A percentile compares a stretch with the other conserved stretches of the same genome.
These are phyloP conservation scores for Drosophila hydei DNA, from an alignment of 1,140 invertebrate species.

Conservation along the genomic window DNA sequence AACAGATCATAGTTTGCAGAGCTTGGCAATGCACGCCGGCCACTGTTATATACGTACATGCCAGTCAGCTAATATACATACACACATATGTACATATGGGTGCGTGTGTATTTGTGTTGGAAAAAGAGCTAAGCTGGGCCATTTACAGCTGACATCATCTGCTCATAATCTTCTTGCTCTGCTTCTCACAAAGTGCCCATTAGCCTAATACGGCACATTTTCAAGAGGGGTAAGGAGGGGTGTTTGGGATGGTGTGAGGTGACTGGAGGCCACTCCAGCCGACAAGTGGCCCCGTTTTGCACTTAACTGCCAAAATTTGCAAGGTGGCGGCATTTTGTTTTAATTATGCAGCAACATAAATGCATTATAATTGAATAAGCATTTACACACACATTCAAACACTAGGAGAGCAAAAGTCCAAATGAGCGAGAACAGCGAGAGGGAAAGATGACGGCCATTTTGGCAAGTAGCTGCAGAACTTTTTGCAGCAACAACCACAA, in stretches of 20 bases:
- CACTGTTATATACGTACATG: background rate
- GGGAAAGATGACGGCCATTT: constrained; percentile 13
- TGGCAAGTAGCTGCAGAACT: constrained; percentile 31
- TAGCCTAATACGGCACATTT: constrained; percentile 24
- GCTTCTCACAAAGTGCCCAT: constrained; percentile 8
- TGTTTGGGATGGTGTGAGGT: background rate
- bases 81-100: background rate
- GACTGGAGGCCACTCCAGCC: background rate
- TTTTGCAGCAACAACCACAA: constrained; percentile 30
- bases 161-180: constrained; percentile 2
- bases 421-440: constrained; percentile 9
- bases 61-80: background rate
- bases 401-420: background rate
- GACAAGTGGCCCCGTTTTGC: constrained; percentile 6
- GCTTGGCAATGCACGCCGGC: background rate
- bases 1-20: background rate
- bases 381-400: constrained; percentile 22
- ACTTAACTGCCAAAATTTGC: constrained; percentile 4
- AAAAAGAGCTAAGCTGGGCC: background rate
- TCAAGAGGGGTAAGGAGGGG: background rate
- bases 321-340: constrained; percentile 15
- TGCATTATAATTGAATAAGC: constrained; percentile 49
- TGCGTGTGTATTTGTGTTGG: background rate
- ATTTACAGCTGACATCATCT: constrained; percentile 31
- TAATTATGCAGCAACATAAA: constrained; percentile 43